Evolutionary conservation across 92 coral and sea anemone species (phyloP).

Genomic region (Nematostella vectensis): DNA sequence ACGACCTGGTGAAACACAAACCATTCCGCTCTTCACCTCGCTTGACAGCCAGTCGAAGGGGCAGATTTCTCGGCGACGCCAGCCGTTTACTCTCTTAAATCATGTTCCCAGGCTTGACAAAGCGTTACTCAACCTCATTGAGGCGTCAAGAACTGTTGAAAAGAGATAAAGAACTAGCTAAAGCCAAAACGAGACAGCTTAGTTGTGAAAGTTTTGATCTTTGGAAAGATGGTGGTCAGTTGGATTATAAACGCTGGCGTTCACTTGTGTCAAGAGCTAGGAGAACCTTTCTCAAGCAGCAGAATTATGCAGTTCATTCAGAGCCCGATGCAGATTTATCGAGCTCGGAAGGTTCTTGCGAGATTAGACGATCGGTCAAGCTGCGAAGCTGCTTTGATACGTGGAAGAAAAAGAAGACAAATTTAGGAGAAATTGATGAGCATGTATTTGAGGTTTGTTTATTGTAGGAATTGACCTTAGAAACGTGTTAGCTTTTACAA

Average conservation of each 20-base stretch:
- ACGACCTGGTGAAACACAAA: too few species aligned
- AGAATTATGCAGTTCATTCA: background rate
- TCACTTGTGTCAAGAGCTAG: constrained; percentile 6
- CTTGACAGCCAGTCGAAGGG: too few species aligned
- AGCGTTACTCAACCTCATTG: too few species aligned
- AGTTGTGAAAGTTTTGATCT: background rate
- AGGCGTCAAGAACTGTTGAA: too few species aligned
- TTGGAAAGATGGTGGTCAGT: constrained; percentile 18
- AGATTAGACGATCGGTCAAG: background rate
- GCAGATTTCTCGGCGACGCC: too few species aligned
- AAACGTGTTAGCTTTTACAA: too few species aligned
- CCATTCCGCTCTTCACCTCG: too few species aligned
- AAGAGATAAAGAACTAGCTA: too few species aligned
- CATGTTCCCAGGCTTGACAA: too few species aligned
- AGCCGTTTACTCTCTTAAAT: too few species aligned
- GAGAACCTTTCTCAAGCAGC: background rate
- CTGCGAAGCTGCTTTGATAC: constrained; percentile 10
- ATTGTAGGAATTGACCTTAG: too few species aligned
- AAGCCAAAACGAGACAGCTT: background rate
- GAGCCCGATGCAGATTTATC: background rate
- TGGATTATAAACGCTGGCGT: constrained; percentile 24
- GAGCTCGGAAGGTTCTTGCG: background rate
- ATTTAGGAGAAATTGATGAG: constrained; percentile 6
- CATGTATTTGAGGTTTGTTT: constrained; percentile 16
- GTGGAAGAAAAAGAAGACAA: constrained; percentile 5